Conservation (phyloP, 92 coral and sea anemone genomes). For the Umimayanthus kanabou region DNA sequence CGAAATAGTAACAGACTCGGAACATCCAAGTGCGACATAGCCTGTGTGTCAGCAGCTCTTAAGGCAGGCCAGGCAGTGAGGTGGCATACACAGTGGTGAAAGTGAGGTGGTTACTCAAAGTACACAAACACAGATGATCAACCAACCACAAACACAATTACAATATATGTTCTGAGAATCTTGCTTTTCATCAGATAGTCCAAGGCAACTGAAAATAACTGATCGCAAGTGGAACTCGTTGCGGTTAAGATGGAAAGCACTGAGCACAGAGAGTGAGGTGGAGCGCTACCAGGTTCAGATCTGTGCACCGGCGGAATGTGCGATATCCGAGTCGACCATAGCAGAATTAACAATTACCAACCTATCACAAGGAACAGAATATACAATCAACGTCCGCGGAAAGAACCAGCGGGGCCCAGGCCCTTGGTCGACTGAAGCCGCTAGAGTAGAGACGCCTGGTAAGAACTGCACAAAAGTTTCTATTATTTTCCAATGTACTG, state of each 20-base stretch:
- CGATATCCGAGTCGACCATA: not conserved
- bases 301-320: slow-evolving; percentile 31
- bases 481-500: not conserved
- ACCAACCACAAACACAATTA: too few relatives aligned
- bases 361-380: slow-evolving; percentile 57
- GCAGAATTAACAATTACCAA: slow-evolving; percentile 36
- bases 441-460: slow-evolving; percentile 57
- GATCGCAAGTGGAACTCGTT: slow-evolving; percentile 52
- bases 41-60: too few relatives aligned
- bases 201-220: slow-evolving; percentile 23
- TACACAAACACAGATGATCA: too few relatives aligned
- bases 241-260: slow-evolving; percentile 57
- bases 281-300: slow-evolving; percentile 47
- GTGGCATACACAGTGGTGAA: too few relatives aligned
- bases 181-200: slow-evolving; percentile 37
- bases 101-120: too few relatives aligned
- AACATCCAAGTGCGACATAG: too few relatives aligned
- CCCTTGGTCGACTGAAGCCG: slow-evolving; percentile 52
- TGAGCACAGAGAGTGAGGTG: slow-evolving; percentile 51
- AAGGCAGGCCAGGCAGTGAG: too few relatives aligned
- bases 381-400: slow-evolving; percentile 55
- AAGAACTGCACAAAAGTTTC: not conserved
- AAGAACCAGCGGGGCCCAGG: slow-evolving; percentile 57
- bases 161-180: too few relatives aligned
- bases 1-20: too few relatives aligned